Percentiles rank a stretch among this genome's conserved stretches.
phyloP scores from a whole-genome alignment of 2,797 vertebrate species.

The Hypotaenidia okinawae region DNA sequence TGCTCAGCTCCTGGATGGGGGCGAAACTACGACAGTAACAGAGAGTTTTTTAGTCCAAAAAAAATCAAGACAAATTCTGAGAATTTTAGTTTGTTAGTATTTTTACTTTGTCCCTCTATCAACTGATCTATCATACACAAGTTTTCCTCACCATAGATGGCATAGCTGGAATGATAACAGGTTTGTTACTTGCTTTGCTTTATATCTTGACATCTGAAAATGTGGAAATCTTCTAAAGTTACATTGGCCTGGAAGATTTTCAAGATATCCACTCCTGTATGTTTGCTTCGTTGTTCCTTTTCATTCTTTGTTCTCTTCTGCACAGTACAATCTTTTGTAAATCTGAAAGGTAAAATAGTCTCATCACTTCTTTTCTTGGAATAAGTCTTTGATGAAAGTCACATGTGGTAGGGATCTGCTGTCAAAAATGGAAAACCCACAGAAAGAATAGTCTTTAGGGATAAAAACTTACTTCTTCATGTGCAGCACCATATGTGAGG shows the following conservation, averaged over 20 bases:
- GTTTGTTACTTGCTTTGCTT: not conserved
- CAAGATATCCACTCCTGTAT: not conserved
- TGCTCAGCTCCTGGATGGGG: no score
- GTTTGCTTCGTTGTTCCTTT: not conserved
- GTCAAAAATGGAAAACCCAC: not conserved
- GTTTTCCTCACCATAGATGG: not conserved
- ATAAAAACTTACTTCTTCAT: constrained; percentile 1
- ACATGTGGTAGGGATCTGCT: not conserved
- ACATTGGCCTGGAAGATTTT: not conserved
- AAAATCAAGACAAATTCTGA: not conserved
- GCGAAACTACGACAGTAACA: no score
- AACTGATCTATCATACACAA: not conserved
- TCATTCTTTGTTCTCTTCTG: not conserved
- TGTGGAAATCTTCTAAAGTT: not conserved
- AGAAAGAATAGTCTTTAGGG: not conserved
- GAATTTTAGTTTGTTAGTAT: not conserved
- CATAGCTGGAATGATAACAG: not conserved
- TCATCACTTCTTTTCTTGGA: constrained; percentile 9
- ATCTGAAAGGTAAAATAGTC: not conserved
- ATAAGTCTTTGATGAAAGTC: not conserved
- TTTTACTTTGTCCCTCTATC: not conserved
- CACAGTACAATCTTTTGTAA: not conserved
- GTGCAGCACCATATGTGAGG: not conserved
- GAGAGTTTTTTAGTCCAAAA: not conserved
- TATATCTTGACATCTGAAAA: not conserved